Evolutionary conservation across 2,888 invertebrate species (phyloP).

Genomic region (Oxycera nigricornis): DNA sequence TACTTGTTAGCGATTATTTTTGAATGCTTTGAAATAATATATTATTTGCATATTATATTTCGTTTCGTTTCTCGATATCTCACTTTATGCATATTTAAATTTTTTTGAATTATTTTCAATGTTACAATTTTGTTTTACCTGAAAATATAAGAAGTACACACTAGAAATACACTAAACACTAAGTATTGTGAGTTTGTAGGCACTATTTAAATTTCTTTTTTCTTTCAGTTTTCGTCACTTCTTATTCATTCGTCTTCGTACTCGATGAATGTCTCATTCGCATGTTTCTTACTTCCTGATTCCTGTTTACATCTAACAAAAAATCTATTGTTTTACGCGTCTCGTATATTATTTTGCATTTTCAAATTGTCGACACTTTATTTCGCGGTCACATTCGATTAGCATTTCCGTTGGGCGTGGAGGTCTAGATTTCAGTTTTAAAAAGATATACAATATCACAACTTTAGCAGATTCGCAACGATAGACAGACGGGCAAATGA

Average conservation of each 20-base stretch:
- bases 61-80: conserved; percentile 25
- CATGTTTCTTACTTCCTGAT: conserved; percentile 19
- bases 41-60: conserved; percentile 34
- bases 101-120: conserved; percentile 40
- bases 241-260: background rate
- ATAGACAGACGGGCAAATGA: conserved; percentile 3
- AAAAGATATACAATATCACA: conserved; percentile 27
- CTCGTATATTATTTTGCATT: too few relatives aligned
- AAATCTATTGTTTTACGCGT: too few relatives aligned
- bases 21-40: conserved; percentile 14
- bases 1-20: background rate
- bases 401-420: too few relatives aligned
- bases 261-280: background rate
- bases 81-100: conserved; percentile 36
- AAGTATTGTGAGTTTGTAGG: conserved; percentile 64
- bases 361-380: too few relatives aligned
- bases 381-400: too few relatives aligned
- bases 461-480: conserved; percentile 24
- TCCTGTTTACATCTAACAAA: background rate
- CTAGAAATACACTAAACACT: conserved; percentile 59
- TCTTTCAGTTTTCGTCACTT: background rate
- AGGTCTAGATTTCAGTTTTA: background rate
- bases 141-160: conserved; percentile 47
- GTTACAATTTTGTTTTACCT: conserved; percentile 35
- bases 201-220: conserved; percentile 54